A percentile compares a stretch with the other conserved stretches of the same genome.
phyloP scores from a whole-genome alignment of 2,113 vertebrate species.

The Pelvicachromis taeniatus region DNA sequence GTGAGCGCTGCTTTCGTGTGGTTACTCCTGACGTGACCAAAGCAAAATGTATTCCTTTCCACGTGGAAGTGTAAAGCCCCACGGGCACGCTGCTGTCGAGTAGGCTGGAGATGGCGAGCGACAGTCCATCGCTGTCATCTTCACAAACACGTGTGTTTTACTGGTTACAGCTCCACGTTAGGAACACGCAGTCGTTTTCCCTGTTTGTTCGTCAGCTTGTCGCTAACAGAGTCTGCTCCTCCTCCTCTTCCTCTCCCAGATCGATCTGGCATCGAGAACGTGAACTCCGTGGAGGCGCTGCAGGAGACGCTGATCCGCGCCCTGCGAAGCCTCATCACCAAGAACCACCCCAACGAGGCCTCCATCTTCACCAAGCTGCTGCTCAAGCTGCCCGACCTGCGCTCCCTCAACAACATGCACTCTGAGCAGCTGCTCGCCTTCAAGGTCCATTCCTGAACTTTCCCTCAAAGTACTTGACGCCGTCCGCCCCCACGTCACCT shows the following conservation, averaged over 20 bases:
- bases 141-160: too few relatives aligned
- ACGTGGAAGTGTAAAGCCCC: background rate
- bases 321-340: conserved; percentile 89
- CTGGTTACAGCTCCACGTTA: background rate
- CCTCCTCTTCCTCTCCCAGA: conserved; percentile 65
- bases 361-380: conserved; percentile 95
- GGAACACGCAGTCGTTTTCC: background rate
- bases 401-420: conserved; percentile 98
- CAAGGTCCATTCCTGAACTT: conserved; percentile 89
- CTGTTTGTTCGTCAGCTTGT: background rate
- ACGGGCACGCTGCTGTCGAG: background rate
- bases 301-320: conserved; percentile 94
- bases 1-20: too few relatives aligned
- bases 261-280: conserved; percentile 92
- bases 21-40: too few relatives aligned
- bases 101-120: too few relatives aligned
- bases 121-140: too few relatives aligned
- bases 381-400: conserved; percentile 93
- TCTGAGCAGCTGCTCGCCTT: conserved; percentile 96
- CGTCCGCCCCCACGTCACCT: background rate
- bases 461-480: background rate
- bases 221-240: background rate
- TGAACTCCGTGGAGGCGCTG: conserved; percentile 91
- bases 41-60: background rate
- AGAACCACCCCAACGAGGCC: conserved; percentile 92